Conservation (phyloP, 1,140 invertebrate genomes). For the Halictus rubicundus region DNA sequence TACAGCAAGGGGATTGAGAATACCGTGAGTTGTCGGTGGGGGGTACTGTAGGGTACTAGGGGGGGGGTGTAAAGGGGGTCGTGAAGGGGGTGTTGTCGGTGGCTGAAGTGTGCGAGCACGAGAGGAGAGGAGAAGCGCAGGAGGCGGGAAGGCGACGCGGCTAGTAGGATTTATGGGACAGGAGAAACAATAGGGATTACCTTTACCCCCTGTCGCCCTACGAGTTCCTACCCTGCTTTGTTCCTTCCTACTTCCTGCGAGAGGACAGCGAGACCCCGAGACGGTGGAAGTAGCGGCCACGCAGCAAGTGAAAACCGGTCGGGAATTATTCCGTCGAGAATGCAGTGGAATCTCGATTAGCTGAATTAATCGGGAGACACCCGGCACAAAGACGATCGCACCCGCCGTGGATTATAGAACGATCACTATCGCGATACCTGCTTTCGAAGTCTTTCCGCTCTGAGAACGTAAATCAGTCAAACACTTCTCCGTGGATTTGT, state of each 20-base stretch:
- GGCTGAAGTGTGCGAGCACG: constrained; percentile 46
- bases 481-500: too few relatives aligned
- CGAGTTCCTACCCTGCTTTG: constrained; percentile 28
- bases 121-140: constrained; percentile 40
- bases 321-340: constrained; percentile 20
- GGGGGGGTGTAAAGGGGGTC: not conserved
- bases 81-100: constrained; percentile 46
- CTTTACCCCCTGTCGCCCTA: constrained; percentile 47
- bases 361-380: not conserved
- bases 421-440: not conserved
- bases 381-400: not conserved
- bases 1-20: constrained; percentile 42
- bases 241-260: constrained; percentile 42
- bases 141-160: constrained; percentile 43
- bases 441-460: too few relatives aligned
- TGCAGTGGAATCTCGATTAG: not conserved
- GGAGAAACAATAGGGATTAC: constrained; percentile 74
- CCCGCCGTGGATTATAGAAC: not conserved
- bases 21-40: constrained; percentile 10
- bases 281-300: constrained; percentile 35
- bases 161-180: constrained; percentile 69
- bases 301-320: constrained; percentile 24
- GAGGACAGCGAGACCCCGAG: constrained; percentile 25
- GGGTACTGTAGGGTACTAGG: not conserved
- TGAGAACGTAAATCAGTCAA: too few relatives aligned